Percentiles rank a stretch among this genome's conserved stretches.
Conservation (phyloP, 2,113 vertebrate genomes). For the Furnarius figulus region DNA sequence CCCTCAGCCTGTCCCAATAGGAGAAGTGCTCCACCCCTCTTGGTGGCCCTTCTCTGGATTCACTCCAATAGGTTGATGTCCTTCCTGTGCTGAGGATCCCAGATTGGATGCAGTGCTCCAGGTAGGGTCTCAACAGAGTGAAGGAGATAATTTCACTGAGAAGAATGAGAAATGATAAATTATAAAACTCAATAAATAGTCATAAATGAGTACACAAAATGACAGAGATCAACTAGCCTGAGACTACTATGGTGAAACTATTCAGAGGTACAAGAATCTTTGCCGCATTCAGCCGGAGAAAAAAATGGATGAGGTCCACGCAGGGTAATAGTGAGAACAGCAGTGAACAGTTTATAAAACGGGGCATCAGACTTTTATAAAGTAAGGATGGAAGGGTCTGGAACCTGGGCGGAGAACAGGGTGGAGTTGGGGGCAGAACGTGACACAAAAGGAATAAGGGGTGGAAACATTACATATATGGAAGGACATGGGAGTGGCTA, state of each 20-base stretch:
- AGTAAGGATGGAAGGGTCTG: no score
- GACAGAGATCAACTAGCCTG: not conserved
- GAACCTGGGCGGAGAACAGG: no score
- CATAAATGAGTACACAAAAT: not conserved
- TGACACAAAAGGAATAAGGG: no score
- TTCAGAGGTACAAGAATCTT: not conserved
- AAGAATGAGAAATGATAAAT: not conserved
- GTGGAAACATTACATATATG: no score
- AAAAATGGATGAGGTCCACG: no score
- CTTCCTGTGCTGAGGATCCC: accelerated
- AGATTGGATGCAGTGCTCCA: not conserved
- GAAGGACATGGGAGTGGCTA: no score
- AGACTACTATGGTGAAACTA: not conserved
- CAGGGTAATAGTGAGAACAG: no score
- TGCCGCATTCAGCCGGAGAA: no score
- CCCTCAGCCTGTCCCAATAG: not conserved
- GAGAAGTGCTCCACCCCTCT: not conserved
- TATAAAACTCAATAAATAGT: not conserved
- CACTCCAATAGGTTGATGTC: accelerated
- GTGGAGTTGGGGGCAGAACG: no score
- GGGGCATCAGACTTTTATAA: no score
- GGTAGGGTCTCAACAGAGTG: not conserved
- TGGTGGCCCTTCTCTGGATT: not conserved
- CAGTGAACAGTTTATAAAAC: no score
- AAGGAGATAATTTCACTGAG: not conserved